Percentiles rank a stretch among this genome's conserved stretches.
These are phyloP conservation scores for Cebus imitator DNA, from an alignment of 2,113 vertebrate genomes.

Conservation along the genomic window DNA sequence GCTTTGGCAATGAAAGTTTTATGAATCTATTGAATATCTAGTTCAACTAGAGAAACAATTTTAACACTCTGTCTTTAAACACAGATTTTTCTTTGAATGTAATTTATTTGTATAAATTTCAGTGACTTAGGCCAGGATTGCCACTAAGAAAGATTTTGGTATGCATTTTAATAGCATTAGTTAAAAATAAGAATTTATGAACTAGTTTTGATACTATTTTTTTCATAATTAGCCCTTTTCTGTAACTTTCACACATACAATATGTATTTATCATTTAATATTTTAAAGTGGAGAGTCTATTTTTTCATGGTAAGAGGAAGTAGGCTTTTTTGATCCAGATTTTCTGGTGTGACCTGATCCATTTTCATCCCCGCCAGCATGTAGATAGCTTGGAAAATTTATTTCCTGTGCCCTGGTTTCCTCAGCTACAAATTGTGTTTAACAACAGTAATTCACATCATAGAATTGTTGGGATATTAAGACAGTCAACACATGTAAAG, in stretches of 20 bases:
- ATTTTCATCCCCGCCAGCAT: not conserved
- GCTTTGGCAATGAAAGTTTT: not conserved
- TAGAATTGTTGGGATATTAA: not conserved
- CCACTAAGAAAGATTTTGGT: not conserved
- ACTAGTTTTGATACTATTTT: not conserved
- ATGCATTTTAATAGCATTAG: not conserved
- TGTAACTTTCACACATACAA: not conserved
- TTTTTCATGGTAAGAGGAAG: not conserved
- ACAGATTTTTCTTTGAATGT: conserved; percentile 7
- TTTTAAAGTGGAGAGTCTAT: not conserved
- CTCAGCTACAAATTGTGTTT: not conserved
- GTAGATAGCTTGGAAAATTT: not conserved
- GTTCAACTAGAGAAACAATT: not conserved
- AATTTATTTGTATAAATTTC: not conserved
- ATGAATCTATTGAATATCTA: not conserved
- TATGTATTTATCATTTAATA: not conserved
- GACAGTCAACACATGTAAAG: not conserved
- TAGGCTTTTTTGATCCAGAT: not conserved
- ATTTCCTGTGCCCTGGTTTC: not conserved
- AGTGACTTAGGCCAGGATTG: not conserved
- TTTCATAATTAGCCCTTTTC: not conserved
- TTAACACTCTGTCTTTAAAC: not conserved
- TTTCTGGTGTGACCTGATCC: not conserved
- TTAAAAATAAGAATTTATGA: conserved; percentile 20
- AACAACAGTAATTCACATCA: not conserved